Evolutionary conservation across 2,888 invertebrate genomes (phyloP), one percentile per base, ranked within the genome.

Genomic region (Drosophila melanocephala): DNA sequence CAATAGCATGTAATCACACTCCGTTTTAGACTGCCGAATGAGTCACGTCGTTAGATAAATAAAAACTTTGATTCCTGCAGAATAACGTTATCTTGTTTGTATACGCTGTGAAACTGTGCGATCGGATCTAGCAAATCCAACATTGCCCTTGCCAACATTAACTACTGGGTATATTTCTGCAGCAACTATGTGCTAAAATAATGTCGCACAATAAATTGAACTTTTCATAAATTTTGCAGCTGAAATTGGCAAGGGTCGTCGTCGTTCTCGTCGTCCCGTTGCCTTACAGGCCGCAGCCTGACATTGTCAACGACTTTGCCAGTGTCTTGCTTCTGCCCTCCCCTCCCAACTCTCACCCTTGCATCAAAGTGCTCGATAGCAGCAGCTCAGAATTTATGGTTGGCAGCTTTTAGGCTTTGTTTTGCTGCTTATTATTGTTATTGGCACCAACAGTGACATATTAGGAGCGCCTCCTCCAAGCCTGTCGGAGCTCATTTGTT

Each of bases 381-480:
- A 73, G 77, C 79, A 77, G 83, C 75, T 70, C 75, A 79, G 81
- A 89, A 87, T 87, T 87, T 87, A 89, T 87, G 88, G 86, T 81
- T 82, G 90, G 72, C 87, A 87, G 90, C 88, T 89, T 87, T 86
- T 87, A 86, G 87, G 88, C 87, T 88, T 86, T 87, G 89, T 90
- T 87, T 87, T 86, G 89, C 90, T 85, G 89, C 87, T 86, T 87
- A 87, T 91, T 89, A 91, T 89, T 89, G 89, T 89, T 89, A 90
- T 89, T 91, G 89, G 84, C 89, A 89, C 91, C 89, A 89, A 89
- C 87, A 91, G 89, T 89, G 88, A 90, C 91, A 89, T 86, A 89
- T 89, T 90, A 80, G 80, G 75, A 78, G 80, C 76, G 62, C 72
- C 76, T 77, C 63, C 77, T 69, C 71, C 72, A 53, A 66, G 79